These are phyloP conservation scores for Tor tambroides DNA, from an alignment of 2,113 vertebrate species.

Conservation along the genomic window DNA sequence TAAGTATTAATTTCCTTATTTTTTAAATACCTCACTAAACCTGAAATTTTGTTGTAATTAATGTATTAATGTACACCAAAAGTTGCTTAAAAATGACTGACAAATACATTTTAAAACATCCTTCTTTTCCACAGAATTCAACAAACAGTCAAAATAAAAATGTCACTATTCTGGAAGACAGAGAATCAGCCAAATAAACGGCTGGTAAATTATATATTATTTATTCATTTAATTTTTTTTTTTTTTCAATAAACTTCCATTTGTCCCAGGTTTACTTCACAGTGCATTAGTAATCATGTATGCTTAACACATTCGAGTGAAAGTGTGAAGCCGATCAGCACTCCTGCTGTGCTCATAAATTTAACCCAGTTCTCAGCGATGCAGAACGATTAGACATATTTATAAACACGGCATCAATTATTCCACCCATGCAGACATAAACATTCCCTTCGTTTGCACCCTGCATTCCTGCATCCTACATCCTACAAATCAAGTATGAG, in stretches of 20 bases:
- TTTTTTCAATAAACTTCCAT: too few species aligned
- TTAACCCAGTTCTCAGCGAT: background rate
- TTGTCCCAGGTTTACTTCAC: background rate
- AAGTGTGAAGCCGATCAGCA: background rate
- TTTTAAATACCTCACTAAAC: background rate
- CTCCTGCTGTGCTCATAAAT: background rate
- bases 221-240: background rate
- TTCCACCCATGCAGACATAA: background rate
- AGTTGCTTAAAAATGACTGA: background rate
- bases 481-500: background rate
- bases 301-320: background rate
- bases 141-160: background rate
- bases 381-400: background rate
- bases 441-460: background rate
- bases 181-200: background rate
- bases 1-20: too few species aligned
- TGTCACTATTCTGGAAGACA: background rate
- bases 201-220: background rate
- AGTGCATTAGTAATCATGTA: background rate
- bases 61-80: background rate
- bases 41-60: background rate
- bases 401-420: conserved; percentile 5
- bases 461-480: background rate
- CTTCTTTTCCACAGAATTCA: background rate
- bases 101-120: background rate